Conservation (phyloP, 2,113 vertebrate species). For the Poecilia latipinna region DNA sequence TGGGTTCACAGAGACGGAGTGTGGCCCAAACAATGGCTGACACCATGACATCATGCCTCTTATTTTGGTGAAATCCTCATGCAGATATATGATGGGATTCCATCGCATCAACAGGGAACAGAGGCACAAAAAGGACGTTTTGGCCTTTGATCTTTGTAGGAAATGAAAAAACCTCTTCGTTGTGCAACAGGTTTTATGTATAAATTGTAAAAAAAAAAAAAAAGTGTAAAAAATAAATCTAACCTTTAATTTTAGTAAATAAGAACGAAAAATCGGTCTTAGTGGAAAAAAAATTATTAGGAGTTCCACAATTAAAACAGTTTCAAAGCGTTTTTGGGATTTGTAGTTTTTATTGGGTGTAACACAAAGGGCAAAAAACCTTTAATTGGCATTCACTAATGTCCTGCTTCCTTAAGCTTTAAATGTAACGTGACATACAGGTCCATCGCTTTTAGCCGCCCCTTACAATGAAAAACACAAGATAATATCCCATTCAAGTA, state of each 20-base stretch:
- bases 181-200: not conserved
- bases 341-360: not conserved
- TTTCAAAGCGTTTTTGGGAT: not conserved
- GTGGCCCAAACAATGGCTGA: conserved; percentile 64
- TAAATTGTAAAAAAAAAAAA: not conserved
- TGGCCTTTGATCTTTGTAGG: not conserved
- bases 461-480: not conserved
- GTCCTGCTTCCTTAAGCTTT: too few relatives aligned
- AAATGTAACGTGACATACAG: too few relatives aligned
- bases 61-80: conserved; percentile 38
- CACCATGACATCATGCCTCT: conserved; percentile 68
- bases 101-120: conserved; percentile 46
- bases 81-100: conserved; percentile 67
- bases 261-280: not conserved
- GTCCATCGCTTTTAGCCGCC: not conserved
- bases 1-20: conserved; percentile 62
- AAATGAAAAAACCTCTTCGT: not conserved
- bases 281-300: not conserved
- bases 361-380: not conserved
- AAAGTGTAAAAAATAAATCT: not conserved
- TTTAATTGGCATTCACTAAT: not conserved
- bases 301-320: not conserved
- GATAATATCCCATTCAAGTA: too few relatives aligned
- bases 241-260: not conserved
- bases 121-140: not conserved